phyloP scores from a whole-genome alignment of 2,888 invertebrate genomes.

The Synanthedon formicaeformis region DNA sequence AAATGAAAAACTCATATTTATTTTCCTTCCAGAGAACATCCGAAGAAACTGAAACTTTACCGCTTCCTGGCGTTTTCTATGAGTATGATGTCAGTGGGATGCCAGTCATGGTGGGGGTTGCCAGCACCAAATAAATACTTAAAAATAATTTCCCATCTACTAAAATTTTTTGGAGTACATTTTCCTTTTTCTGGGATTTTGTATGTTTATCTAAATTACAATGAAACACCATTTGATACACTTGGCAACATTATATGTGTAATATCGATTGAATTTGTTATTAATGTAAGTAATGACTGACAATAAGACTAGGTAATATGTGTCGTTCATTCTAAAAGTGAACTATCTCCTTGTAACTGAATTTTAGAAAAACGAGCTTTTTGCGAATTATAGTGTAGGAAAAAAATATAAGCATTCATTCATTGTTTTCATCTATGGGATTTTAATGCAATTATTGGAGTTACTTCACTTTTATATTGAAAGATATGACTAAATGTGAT shows the following conservation, averaged over 20 bases:
- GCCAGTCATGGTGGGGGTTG: conserved; percentile 9
- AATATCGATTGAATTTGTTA: conserved; percentile 1
- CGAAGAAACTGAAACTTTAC: conserved; percentile 6
- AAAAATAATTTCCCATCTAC: not conserved
- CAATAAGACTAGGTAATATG: no score
- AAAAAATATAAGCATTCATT: no score
- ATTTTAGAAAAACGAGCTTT: no score
- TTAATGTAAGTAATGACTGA: conserved; percentile 6
- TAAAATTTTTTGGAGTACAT: not conserved
- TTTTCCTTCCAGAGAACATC: conserved; percentile 5
- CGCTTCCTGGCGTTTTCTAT: conserved; percentile 2
- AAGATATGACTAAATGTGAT: no score
- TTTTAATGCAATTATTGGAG: no score
- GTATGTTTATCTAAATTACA: conserved; percentile 5
- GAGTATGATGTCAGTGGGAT: conserved; percentile 3
- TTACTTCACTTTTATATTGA: no score
- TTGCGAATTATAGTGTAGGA: no score
- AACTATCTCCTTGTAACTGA: no score
- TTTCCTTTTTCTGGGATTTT: conserved; percentile 5
- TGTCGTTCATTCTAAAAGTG: no score
- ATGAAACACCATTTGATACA: conserved; percentile 6
- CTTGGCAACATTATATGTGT: conserved; percentile 6
- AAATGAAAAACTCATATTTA: no score
- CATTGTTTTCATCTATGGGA: no score
- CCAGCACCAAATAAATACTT: conserved; percentile 4